Conservation (phyloP, 2,113 vertebrate species). For the Corydoras sp. region DNA sequence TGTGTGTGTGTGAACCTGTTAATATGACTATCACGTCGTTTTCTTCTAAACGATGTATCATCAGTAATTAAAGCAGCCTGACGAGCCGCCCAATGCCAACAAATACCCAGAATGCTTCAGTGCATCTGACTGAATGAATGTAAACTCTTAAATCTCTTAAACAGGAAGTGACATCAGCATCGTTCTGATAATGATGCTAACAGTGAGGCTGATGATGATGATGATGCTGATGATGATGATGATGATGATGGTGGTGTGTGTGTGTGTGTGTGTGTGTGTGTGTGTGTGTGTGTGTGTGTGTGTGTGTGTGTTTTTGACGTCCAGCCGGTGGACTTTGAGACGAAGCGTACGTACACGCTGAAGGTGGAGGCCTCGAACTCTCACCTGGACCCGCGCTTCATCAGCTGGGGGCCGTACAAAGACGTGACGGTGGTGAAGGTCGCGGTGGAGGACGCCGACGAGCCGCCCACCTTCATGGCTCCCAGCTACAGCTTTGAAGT, state of each 20-base stretch:
- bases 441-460: slow-evolving; percentile 87
- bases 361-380: slow-evolving; percentile 91
- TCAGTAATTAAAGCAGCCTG: slow-evolving; percentile 11
- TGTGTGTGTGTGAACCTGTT: slow-evolving; percentile 20
- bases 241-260: too few relatives aligned
- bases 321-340: slow-evolving; percentile 90
- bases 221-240: too few relatives aligned
- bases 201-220: too few relatives aligned
- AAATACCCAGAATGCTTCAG: too few relatives aligned
- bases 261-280: too few relatives aligned
- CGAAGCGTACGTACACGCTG: slow-evolving; percentile 82
- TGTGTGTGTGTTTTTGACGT: slow-evolving; percentile 21
- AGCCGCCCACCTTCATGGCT: slow-evolving; percentile 84
- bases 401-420: slow-evolving; percentile 92
- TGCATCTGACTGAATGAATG: too few relatives aligned
- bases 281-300: too few relatives aligned
- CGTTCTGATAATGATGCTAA: too few relatives aligned
- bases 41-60: slow-evolving; percentile 16
- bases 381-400: slow-evolving; percentile 82
- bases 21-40: too few relatives aligned
- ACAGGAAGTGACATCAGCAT: too few relatives aligned
- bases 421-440: slow-evolving; percentile 92
- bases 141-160: too few relatives aligned
- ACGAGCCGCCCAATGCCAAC: slow-evolving; percentile 4
- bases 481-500: slow-evolving; percentile 85